Evolutionary conservation across 2,888 invertebrate species (phyloP).

Genomic region (Sicus ferrugineus): DNA sequence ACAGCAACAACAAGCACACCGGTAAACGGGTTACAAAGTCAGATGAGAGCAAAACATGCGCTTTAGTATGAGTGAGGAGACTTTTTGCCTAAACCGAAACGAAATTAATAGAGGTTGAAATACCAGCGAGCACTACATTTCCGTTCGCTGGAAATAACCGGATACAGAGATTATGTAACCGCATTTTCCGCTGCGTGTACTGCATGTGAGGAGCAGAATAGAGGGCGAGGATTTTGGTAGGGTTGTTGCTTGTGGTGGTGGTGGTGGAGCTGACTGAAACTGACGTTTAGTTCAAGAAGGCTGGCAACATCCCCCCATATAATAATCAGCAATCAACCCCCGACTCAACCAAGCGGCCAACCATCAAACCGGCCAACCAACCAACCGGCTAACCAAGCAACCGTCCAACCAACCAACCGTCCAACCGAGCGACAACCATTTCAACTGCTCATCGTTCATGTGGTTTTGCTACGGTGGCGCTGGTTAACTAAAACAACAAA

Average conservation of each 20-base stretch:
- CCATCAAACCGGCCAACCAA: not conserved
- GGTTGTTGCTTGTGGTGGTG: not conserved
- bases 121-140: not conserved
- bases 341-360: not conserved
- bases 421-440: not conserved
- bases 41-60: too few relatives aligned
- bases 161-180: slow-evolving; percentile 23
- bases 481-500: slow-evolving; percentile 1
- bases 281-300: not conserved
- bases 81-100: too few relatives aligned
- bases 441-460: not conserved
- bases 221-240: not conserved
- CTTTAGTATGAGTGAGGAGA: too few relatives aligned
- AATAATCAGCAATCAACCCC: too few relatives aligned
- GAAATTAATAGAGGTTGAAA: slow-evolving; percentile 4
- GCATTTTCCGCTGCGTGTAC: slow-evolving; percentile 18
- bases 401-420: not conserved
- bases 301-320: not conserved
- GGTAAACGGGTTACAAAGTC: not conserved
- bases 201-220: not conserved
- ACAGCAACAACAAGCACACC: too few relatives aligned
- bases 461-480: not conserved
- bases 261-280: not conserved
- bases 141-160: slow-evolving; percentile 13
- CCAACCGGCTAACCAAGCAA: not conserved